Percentiles rank a stretch among this genome's conserved stretches.
phyloP scores from a whole-genome alignment of 92 coral and sea anemone species.

The Scolanthus callimorphus region DNA sequence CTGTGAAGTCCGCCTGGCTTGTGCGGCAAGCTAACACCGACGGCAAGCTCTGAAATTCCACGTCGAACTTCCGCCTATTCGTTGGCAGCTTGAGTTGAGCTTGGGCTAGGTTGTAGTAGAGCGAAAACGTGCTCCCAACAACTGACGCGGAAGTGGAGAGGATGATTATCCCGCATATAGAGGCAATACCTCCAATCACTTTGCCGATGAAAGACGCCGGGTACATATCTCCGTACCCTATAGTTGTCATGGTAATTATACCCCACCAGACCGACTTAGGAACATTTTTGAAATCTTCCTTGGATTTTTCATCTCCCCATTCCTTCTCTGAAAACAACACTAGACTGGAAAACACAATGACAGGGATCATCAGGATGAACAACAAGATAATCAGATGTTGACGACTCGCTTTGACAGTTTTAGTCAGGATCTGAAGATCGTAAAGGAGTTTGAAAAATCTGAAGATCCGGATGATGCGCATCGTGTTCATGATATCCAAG shows the following conservation, averaged over 20 bases:
- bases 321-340: constrained; percentile 66
- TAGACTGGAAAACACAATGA: constrained; percentile 84
- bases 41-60: constrained; percentile 74
- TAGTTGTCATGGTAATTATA: constrained; percentile 94
- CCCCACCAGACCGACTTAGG: constrained; percentile 99
- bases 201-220: constrained; percentile 84
- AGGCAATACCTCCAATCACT: constrained; percentile 85
- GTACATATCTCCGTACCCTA: constrained; percentile 94
- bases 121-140: constrained; percentile 93
- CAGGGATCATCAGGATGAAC: constrained; percentile 84
- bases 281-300: constrained; percentile 61
- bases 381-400: constrained; percentile 75
- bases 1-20: constrained; percentile 78
- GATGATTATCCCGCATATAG: constrained; percentile 93
- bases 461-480: constrained; percentile 82
- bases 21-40: constrained; percentile 72
- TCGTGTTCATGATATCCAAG: constrained; percentile 72
- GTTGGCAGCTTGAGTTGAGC: constrained; percentile 92
- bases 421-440: constrained; percentile 90
- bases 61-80: constrained; percentile 68
- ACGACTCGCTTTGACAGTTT: constrained; percentile 94
- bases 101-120: constrained; percentile 95
- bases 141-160: constrained; percentile 94
- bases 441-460: constrained; percentile 91
- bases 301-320: constrained; percentile 36